Percentiles rank a stretch among this genome's conserved stretches.
phyloP scores from a whole-genome alignment of 2,113 vertebrate species.

The Dolichallabes microphthalmus region DNA sequence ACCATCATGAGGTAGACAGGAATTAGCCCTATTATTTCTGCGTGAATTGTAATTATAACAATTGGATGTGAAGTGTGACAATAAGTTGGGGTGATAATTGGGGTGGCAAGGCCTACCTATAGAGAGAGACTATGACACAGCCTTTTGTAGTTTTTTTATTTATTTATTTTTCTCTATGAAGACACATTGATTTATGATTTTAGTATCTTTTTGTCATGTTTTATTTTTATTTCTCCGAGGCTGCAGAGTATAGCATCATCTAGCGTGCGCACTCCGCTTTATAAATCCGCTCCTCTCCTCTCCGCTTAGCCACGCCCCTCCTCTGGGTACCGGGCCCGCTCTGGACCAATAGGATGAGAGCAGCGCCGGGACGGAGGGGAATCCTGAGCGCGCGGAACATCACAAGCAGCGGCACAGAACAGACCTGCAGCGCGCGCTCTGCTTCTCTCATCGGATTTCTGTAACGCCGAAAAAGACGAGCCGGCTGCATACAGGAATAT shows the following conservation, averaged over 20 bases:
- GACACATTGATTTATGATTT: not conserved
- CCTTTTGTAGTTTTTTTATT: not conserved
- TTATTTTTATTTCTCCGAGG: not conserved
- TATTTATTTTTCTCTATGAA: not conserved
- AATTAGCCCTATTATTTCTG: not conserved
- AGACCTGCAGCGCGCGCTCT: slow-evolving; percentile 47
- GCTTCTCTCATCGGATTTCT: slow-evolving; percentile 49
- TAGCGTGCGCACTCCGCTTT: not conserved
- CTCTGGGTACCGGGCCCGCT: slow-evolving; percentile 55
- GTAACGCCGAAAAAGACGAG: slow-evolving; percentile 51
- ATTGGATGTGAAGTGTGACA: not conserved
- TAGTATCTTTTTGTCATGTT: not conserved
- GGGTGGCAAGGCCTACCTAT: not conserved
- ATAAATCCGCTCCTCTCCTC: slow-evolving; percentile 43
- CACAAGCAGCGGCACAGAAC: slow-evolving; percentile 52
- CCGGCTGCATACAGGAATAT: slow-evolving; percentile 65
- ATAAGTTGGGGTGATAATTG: not conserved
- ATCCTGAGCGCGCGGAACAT: slow-evolving; percentile 54
- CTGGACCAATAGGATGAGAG: slow-evolving; percentile 68
- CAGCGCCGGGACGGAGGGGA: slow-evolving; percentile 62
- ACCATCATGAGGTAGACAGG: not conserved
- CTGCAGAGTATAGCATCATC: slow-evolving; percentile 25
- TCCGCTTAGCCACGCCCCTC: slow-evolving; percentile 60
- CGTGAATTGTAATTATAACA: not conserved
- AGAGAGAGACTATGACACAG: not conserved